Base-by-base conservation (phyloP, 1,140 invertebrate genomes). In the Octopus bimaculoides region DNA sequence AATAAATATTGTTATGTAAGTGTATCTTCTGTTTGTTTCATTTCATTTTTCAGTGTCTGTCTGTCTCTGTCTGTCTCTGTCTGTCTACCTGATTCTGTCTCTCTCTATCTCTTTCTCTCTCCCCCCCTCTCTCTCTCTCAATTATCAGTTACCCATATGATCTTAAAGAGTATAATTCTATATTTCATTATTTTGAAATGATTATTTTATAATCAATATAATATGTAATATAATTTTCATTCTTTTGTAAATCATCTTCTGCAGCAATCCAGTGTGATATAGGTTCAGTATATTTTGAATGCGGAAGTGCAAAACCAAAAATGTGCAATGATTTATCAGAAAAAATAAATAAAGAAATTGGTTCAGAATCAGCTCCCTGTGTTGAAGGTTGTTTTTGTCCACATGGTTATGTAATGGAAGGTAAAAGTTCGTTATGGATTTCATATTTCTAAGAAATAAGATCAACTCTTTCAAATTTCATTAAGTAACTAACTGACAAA, bases 321-420 rank as follows among this genome's bases (percentile, higher is more conserved):
- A 93, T 92, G 54, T 96, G 94, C 83, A 84, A 91, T 5, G 94
- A 95, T 88, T 87, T 94, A 20, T 86, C 90, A 4, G 41, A 52
- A 54, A 88, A 94, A 92, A 41, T 1, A 41, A 56, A 89, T 93
- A 71, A 85, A 66, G 85, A 88, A 52, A 84, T 88, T 4, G 83
- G 86, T 55, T 95, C 94, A 87, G 90, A 89, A 69, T 89, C 91
- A 4, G 90, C 92, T 95, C 75, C 91, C 54, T 96, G 95, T 85
- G 94, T 95, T 0, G 95, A 96, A 88, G 96, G 96, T 2, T 97
- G 96, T 88, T 94, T 95, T 80, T 97, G 96, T 87, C 94, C 95
- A 0, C 89, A 92, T 71, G 95, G 95, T 52, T 75, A 20, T 17
- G 14, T 52, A 20, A 52, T 52, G 74, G 74, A 75, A 75, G 74